These are phyloP conservation scores for Collichthys lucidus DNA, from an alignment of 2,113 vertebrate genomes.

Conservation along the genomic window DNA sequence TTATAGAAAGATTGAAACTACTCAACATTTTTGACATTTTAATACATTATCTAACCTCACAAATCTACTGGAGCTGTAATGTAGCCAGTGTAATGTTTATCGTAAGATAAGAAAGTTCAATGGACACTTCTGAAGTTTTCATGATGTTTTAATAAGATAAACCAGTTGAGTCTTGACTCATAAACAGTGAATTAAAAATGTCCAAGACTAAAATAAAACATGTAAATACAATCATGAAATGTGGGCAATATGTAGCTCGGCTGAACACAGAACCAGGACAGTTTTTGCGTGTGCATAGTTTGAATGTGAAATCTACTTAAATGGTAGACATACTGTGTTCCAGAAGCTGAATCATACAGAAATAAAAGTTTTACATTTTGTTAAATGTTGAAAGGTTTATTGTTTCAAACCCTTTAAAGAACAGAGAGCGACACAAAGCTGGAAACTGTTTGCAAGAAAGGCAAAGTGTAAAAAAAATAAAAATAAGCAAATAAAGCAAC, in stretches of 20 bases:
- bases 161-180: not conserved
- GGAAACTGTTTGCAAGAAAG: not conserved
- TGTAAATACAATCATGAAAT: not conserved
- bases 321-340: not conserved
- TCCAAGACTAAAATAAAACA: not conserved
- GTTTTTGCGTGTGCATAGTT: not conserved
- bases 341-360: not conserved
- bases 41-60: too few species aligned
- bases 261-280: not conserved
- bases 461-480: too few species aligned
- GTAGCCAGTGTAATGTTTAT: too few species aligned
- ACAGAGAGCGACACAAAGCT: not conserved
- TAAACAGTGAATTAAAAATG: not conserved
- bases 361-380: not conserved
- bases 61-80: too few species aligned
- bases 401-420: not conserved
- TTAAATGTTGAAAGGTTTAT: not conserved
- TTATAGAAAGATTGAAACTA: too few species aligned
- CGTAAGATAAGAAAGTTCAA: too few species aligned
- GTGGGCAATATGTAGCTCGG: not conserved
- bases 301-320: not conserved
- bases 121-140: too few species aligned
- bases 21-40: too few species aligned
- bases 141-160: not conserved
- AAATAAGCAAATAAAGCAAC: not conserved